Base-by-base conservation (phyloP, 1,140 invertebrate species). In the Cydia pomonella region DNA sequence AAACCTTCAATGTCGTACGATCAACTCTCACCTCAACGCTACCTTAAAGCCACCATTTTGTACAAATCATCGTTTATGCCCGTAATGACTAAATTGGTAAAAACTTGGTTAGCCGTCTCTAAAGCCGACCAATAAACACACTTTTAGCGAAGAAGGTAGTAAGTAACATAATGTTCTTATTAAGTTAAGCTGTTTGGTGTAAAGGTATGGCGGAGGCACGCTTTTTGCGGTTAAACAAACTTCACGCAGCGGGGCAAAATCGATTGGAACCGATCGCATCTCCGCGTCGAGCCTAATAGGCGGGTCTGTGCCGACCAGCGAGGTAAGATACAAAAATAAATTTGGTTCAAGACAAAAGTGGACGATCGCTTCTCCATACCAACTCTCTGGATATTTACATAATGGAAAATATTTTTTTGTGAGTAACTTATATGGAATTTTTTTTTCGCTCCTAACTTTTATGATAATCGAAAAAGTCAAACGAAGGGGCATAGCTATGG, bases 241-340 rank as follows among this genome's bases (percentile, higher is more conserved):
- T 89, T 90, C 88, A 91, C 87, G 88, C 86, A 84, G 81, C 78
- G 84, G 85, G 78, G 79, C 81, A 76, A 87, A 92, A 92, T 91
- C 87, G 84, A 92, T 91, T 91, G 80, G 80, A 75, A 73, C 77
- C 84, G 82, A 89, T 87, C 87, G 85, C 83, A 90, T 88, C 88
- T 87, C 82, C 81, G 84, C 79, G 82, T 76, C 80, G 76, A 80
- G 76, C 74, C 81, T 84, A 83, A 87, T 90, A 33, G 64, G 10
- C 64, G 64, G 64, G 64, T 69, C 6, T 18, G n/a, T 21, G 3
- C 64, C 64, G 29, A 69, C 64, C 53, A 18, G 50, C 50, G 16
- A 9, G 50, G 50, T 53, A 6, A 50, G 47, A 12, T 59, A 10
- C 2, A 18, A 5, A 10, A 59, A 9, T 23, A 59, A 1, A 59